A percentile compares a stretch with the other conserved stretches of the same genome.
These are phyloP conservation scores for Sipha flava DNA, from an alignment of 1,140 invertebrate species.

Conservation along the genomic window DNA sequence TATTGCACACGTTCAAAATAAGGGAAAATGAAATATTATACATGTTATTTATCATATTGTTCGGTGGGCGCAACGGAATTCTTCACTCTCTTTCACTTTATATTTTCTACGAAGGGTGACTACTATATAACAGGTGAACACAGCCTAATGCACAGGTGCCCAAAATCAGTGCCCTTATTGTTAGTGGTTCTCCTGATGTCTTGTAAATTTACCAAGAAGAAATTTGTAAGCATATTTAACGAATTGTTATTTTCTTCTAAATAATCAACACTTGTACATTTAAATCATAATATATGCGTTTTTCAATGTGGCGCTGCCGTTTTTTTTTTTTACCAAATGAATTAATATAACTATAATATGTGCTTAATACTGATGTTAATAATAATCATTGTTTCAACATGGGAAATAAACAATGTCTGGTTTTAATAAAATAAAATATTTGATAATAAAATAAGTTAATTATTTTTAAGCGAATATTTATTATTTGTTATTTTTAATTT, in stretches of 20 bases:
- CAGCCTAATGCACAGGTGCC: neutral
- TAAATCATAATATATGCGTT: too few relatives aligned
- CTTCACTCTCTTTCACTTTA: neutral
- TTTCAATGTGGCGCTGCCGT: too few relatives aligned
- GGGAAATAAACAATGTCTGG: too few relatives aligned
- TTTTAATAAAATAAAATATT: too few relatives aligned
- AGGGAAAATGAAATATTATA: neutral
- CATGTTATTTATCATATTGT: slow-evolving; percentile 2
- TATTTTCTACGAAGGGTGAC: neutral
- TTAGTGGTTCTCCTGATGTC: neutral
- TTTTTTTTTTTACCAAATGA: too few relatives aligned
- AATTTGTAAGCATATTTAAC: neutral
- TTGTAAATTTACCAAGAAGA: neutral
- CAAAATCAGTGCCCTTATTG: slow-evolving; percentile 9
- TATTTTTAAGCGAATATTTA: neutral
- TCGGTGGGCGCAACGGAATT: slow-evolving; percentile 6
- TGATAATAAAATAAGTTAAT: too few relatives aligned
- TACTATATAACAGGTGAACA: neutral
- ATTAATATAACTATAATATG: too few relatives aligned
- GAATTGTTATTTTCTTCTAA: neutral
- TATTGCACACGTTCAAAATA: neutral
- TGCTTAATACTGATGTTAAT: too few relatives aligned
- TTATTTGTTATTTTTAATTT: neutral
- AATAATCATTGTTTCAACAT: too few relatives aligned
- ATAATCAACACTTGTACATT: neutral